A percentile compares a stretch with the other conserved stretches of the same genome.
Evolutionary conservation across 2,797 vertebrate genomes (phyloP).

Genomic region (Neomorphus geoffroyi): DNA sequence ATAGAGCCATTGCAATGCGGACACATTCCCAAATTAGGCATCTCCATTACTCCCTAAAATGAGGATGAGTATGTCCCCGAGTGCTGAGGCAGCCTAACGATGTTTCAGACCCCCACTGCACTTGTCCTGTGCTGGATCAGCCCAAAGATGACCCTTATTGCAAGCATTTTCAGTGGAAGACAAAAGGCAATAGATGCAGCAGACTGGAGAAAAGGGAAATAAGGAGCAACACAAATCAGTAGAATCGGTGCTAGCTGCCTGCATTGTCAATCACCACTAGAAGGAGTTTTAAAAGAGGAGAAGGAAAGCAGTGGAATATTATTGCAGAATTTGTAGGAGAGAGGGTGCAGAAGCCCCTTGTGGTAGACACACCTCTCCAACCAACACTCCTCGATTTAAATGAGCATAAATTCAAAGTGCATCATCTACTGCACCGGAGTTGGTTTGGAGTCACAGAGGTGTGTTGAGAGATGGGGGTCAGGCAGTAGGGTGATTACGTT

Average conservation of each 20-base stretch:
- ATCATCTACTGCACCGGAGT: rapidly evolving
- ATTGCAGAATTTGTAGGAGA: not conserved
- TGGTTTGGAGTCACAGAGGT: not conserved
- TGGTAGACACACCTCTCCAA: not conserved
- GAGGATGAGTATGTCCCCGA: not conserved
- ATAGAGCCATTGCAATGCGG: not conserved
- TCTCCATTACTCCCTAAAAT: not conserved
- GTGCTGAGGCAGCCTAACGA: not conserved
- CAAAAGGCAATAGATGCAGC: not conserved
- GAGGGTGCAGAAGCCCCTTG: not conserved
- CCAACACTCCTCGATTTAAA: not conserved
- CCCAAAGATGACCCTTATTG: not conserved
- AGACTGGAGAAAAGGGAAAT: not conserved
- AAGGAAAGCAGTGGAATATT: not conserved
- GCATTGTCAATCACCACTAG: not conserved
- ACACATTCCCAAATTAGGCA: not conserved
- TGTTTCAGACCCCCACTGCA: not conserved
- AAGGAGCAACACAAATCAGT: rapidly evolving
- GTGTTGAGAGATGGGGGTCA: not conserved
- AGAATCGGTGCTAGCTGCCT: not conserved
- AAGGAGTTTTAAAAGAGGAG: not conserved
- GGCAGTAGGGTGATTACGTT: not conserved
- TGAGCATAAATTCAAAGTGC: not conserved
- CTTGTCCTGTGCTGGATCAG: not conserved
- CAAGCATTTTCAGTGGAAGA: not conserved